Percentiles rank a stretch among this genome's conserved stretches.
Conservation (phyloP, 1,140 invertebrate genomes). For the Brachionus koreanus region DNA sequence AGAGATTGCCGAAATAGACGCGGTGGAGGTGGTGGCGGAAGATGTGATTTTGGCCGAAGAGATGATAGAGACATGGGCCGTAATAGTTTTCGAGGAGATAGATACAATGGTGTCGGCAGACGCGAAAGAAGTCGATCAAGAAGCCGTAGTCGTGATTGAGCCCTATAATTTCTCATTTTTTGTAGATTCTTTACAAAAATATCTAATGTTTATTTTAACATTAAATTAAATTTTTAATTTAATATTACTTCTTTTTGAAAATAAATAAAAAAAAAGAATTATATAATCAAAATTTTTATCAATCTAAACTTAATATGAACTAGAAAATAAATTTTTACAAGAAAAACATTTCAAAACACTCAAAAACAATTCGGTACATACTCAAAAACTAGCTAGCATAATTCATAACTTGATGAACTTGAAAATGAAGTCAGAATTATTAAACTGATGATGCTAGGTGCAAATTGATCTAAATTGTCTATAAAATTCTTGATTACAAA, state of each 20-base stretch:
- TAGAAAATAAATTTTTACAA: too few relatives aligned
- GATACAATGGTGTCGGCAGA: neutral
- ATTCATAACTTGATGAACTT: too few relatives aligned
- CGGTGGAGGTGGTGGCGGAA: neutral
- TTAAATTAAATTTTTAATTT: neutral
- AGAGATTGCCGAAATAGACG: constrained; percentile 39
- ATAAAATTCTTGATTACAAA: too few relatives aligned
- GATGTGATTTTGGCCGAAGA: neutral
- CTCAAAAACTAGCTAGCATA: too few relatives aligned
- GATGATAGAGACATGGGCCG: constrained; percentile 18
- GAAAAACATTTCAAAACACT: too few relatives aligned
- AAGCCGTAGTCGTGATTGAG: constrained; percentile 24
- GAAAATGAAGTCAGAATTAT: too few relatives aligned
- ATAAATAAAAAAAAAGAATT: neutral
- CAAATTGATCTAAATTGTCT: too few relatives aligned
- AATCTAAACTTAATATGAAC: too few relatives aligned
- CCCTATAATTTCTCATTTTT: neutral
- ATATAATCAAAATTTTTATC: too few relatives aligned
- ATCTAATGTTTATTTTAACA: neutral
- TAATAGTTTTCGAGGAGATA: neutral
- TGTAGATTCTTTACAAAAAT: neutral
- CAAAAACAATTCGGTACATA: too few relatives aligned
- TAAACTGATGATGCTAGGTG: too few relatives aligned
- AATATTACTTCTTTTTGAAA: neutral
- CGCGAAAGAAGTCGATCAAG: neutral